Evolutionary conservation across 2,113 vertebrate genomes (phyloP).

Genomic region (Coturnix japonica): DNA sequence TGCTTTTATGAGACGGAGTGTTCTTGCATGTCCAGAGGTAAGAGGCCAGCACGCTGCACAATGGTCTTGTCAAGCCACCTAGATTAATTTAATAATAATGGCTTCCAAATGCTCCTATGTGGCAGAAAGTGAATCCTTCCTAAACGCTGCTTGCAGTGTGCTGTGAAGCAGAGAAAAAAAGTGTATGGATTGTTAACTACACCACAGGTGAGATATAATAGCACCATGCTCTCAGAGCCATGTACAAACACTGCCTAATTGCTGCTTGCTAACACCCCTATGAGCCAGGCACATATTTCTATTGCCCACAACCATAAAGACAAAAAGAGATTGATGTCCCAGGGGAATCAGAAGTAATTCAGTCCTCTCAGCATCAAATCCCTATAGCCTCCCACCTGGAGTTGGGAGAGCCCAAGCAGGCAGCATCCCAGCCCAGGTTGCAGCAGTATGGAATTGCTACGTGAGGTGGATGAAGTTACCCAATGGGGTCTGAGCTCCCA

Average conservation of each 20-base stretch:
- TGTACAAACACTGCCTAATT: not conserved
- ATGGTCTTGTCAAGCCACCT: not conserved
- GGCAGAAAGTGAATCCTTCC: not conserved
- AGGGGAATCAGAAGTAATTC: not conserved
- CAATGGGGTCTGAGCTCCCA: accelerated
- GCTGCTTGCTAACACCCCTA: not conserved
- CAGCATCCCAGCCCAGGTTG: not conserved
- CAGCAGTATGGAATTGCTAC: not conserved
- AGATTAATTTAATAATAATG: not conserved
- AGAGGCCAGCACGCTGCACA: not conserved
- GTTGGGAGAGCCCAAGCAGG: not conserved
- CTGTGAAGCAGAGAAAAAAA: not conserved
- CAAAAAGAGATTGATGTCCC: not conserved
- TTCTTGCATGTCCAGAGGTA: not conserved
- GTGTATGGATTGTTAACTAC: not conserved
- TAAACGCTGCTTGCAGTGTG: not conserved
- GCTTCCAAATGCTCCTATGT: not conserved
- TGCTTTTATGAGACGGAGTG: not conserved
- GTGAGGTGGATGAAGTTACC: not conserved
- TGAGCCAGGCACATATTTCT: not conserved
- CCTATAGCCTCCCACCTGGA: not conserved
- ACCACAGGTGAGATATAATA: slow-evolving; percentile 11
- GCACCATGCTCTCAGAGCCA: not conserved
- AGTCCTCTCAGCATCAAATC: not conserved
- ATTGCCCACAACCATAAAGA: not conserved